phyloP scores from a whole-genome alignment of 1,140 invertebrate species.

The Caerostris extrusa region DNA sequence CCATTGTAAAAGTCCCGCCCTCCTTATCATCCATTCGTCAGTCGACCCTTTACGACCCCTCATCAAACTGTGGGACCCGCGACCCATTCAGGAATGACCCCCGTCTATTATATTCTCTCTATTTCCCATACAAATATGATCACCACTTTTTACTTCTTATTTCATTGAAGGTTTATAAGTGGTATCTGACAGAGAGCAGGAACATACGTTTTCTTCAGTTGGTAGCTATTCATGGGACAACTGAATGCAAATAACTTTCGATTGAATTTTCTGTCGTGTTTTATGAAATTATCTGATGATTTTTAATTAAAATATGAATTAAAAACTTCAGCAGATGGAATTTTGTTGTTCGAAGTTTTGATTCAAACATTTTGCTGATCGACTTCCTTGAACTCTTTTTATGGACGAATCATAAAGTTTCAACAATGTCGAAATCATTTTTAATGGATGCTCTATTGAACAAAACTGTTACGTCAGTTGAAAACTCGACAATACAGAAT shows the following conservation, averaged over 20 bases:
- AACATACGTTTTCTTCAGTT: neutral
- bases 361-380: too few species aligned
- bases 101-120: neutral
- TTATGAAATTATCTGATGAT: neutral
- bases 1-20: neutral
- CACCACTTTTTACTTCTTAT: neutral
- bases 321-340: neutral
- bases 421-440: constrained; percentile 66
- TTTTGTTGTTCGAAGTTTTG: neutral
- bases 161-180: constrained; percentile 7
- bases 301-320: neutral
- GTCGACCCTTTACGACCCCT: constrained; percentile 12
- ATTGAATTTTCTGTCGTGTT: neutral
- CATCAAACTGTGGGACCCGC: neutral
- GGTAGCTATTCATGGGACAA: neutral
- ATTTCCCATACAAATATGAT: neutral
- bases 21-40: constrained; percentile 50
- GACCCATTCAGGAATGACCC: constrained; percentile 12
- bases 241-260: too few species aligned
- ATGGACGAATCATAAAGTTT: neutral
- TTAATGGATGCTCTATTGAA: constrained; percentile 48
- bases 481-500: neutral
- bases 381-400: too few species aligned
- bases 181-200: neutral
- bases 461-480: neutral